Conservation (phyloP, 1,140 invertebrate species). For the Helicoverpa armigera region DNA sequence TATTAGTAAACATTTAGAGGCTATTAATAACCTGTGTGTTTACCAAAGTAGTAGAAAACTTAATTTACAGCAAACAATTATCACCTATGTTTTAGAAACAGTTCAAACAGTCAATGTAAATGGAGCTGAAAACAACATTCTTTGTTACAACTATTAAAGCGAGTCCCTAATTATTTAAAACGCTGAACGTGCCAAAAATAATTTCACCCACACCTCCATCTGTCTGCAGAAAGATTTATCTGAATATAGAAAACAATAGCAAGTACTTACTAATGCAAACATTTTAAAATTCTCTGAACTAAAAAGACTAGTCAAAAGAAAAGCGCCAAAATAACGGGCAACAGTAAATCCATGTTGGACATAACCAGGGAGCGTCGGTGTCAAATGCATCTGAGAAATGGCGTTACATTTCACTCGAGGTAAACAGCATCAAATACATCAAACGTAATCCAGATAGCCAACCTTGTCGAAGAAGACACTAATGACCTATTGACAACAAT, state of each 20-base stretch:
- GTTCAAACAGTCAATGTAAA: background rate
- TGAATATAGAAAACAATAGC: constrained; percentile 25
- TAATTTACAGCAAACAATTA: background rate
- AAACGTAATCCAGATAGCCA: constrained; percentile 31
- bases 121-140: constrained; percentile 17
- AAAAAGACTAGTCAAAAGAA: constrained; percentile 4
- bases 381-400: constrained; percentile 18
- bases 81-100: background rate
- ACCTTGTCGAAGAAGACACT: constrained; percentile 44
- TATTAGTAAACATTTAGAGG: constrained; percentile 19
- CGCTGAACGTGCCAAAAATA: constrained; percentile 32
- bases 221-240: constrained; percentile 37
- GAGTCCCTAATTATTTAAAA: constrained; percentile 32
- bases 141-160: constrained; percentile 20
- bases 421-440: constrained; percentile 33
- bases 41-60: background rate
- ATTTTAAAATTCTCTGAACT: constrained; percentile 17
- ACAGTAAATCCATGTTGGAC: constrained; percentile 6
- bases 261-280: background rate
- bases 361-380: background rate
- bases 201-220: constrained; percentile 38
- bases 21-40: constrained; percentile 24
- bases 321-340: background rate
- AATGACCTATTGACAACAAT: constrained; percentile 73
- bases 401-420: constrained; percentile 17